phyloP scores from a whole-genome alignment of 2,797 vertebrate species.

The Dendrocincla tyrannina region DNA sequence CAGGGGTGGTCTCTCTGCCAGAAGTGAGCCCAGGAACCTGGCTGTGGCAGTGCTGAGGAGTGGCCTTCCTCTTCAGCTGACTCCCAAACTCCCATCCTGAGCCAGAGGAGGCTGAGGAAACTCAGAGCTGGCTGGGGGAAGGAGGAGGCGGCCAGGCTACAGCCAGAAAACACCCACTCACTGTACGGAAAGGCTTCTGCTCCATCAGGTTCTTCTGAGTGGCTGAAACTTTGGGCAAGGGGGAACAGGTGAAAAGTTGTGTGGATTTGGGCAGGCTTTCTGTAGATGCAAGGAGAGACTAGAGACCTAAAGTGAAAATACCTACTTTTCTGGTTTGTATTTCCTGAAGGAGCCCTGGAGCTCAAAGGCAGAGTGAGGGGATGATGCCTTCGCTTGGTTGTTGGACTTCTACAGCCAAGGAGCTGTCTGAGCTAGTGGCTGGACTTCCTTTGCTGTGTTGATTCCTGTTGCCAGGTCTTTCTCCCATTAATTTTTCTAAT shows the following conservation, averaged over 20 bases:
- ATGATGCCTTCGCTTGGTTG: not conserved
- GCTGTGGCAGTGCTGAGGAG: not conserved
- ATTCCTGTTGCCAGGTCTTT: not conserved
- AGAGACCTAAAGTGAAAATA: not conserved
- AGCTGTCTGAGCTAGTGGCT: not conserved
- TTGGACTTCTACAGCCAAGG: not conserved
- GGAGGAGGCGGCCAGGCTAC: not conserved
- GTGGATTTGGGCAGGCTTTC: not conserved
- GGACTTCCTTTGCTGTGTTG: not conserved
- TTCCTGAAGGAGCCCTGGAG: not conserved
- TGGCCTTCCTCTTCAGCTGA: not conserved
- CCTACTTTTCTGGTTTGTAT: not conserved
- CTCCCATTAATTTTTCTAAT: not conserved
- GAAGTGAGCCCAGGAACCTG: not conserved
- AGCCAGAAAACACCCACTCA: not conserved
- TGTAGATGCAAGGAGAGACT: not conserved
- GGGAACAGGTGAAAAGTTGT: not conserved
- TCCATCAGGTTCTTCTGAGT: not conserved
- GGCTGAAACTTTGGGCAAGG: not conserved
- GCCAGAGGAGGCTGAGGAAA: not conserved
- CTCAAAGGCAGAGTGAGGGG: not conserved
- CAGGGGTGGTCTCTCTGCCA: not conserved
- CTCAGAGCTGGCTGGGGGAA: not conserved
- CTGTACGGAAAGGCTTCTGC: not conserved
- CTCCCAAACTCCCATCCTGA: fast-evolving